A percentile compares a stretch with the other conserved stretches of the same genome.
phyloP scores from a whole-genome alignment of 2,888 invertebrate species.

The Lydus trimaculatus region DNA sequence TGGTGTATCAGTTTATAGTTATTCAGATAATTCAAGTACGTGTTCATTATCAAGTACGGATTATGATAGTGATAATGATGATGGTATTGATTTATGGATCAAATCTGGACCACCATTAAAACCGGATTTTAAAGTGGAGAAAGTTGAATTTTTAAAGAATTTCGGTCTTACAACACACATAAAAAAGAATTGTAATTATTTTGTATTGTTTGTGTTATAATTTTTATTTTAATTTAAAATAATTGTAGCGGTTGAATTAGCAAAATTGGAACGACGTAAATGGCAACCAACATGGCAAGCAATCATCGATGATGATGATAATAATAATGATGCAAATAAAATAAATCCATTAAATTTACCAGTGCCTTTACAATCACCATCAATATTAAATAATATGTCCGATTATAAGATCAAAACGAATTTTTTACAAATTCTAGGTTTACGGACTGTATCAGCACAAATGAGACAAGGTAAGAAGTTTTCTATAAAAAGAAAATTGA shows the following conservation, averaged over 20 bases:
- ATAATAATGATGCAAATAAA: slow-evolving; percentile 45
- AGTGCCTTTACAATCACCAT: slow-evolving; percentile 63
- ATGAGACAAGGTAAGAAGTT: slow-evolving; percentile 66
- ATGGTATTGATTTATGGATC: slow-evolving; percentile 60
- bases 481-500: not conserved
- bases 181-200: slow-evolving; percentile 67
- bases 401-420: slow-evolving; percentile 66
- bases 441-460: slow-evolving; percentile 64
- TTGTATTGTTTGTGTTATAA: slow-evolving; percentile 6
- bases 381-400: slow-evolving; percentile 59
- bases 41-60: slow-evolving; percentile 64
- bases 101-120: slow-evolving; percentile 65
- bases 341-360: slow-evolving; percentile 59
- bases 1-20: slow-evolving; percentile 53
- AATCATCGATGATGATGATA: slow-evolving; percentile 52
- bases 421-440: slow-evolving; percentile 67
- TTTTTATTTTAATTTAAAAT: slow-evolving; percentile 14
- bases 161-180: slow-evolving; percentile 70
- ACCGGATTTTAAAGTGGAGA: slow-evolving; percentile 62
- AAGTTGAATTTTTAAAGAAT: slow-evolving; percentile 68
- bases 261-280: slow-evolving; percentile 67
- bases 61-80: slow-evolving; percentile 62
- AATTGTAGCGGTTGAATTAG: slow-evolving; percentile 65
- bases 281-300: slow-evolving; percentile 55
- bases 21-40: slow-evolving; percentile 58